Conservation (phyloP, 2,113 vertebrate species). For the Coracopsis vasa region DNA sequence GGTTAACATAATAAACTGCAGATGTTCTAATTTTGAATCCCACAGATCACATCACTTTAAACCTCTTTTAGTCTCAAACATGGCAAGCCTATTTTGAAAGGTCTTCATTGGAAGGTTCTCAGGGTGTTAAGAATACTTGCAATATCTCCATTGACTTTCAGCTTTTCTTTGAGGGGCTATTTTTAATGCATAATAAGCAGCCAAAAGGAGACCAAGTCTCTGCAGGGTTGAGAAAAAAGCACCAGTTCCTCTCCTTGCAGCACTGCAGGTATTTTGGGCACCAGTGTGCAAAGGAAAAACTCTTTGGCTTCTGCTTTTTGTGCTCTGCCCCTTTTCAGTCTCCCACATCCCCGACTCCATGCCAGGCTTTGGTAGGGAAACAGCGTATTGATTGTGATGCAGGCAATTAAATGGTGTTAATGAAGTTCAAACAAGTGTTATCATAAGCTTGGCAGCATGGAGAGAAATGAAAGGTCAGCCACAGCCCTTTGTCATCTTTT, state of each 20-base stretch:
- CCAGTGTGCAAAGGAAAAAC: not conserved
- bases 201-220: not conserved
- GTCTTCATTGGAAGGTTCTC: not conserved
- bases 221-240: not conserved
- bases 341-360: not conserved
- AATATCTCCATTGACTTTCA: not conserved
- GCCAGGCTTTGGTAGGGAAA: constrained; percentile 47
- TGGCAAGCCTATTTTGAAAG: not conserved
- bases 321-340: not conserved
- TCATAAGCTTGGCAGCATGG: constrained; percentile 65
- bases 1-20: not conserved
- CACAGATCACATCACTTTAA: not conserved
- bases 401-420: constrained; percentile 62
- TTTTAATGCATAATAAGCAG: not conserved
- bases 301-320: constrained; percentile 22
- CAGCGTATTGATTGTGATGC: constrained; percentile 74
- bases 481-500: constrained; percentile 42
- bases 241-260: not conserved
- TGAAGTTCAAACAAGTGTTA: constrained; percentile 73
- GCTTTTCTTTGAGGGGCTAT: not conserved
- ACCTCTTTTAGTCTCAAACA: not conserved
- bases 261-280: not conserved
- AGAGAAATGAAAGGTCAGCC: constrained; percentile 67
- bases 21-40: not conserved
- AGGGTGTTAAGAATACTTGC: not conserved